A percentile compares a stretch with the other conserved stretches of the same genome.
Conservation (phyloP, 2,888 invertebrate species). For the Ennomos fuscantarius region DNA sequence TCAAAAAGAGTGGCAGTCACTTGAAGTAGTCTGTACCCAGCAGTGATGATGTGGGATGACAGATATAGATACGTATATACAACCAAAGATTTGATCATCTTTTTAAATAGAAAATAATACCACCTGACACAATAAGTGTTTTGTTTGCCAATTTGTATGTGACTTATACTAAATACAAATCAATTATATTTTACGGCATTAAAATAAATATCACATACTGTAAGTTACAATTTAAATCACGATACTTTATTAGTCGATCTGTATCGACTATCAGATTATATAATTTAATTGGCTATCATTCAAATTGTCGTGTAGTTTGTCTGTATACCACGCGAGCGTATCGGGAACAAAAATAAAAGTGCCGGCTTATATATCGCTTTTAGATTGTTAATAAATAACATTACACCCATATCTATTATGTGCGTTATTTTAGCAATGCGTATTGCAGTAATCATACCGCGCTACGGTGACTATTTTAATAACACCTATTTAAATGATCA, state of each 20-base stretch:
- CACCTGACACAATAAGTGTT: constrained; percentile 38
- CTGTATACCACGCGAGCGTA: constrained; percentile 23
- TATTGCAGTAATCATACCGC: constrained; percentile 33
- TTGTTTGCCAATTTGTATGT: constrained; percentile 27
- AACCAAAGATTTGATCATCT: constrained; percentile 41
- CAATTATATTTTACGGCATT: constrained; percentile 25
- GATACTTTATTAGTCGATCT: constrained; percentile 3
- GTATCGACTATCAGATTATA: constrained; percentile 31
- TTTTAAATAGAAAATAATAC: constrained; percentile 48
- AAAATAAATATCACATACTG: background rate
- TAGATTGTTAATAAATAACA: constrained; percentile 23
- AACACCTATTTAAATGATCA: no score
- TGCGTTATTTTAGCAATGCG: constrained; percentile 52
- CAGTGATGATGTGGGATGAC: no score
- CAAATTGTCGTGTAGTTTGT: constrained; percentile 31
- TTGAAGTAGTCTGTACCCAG: no score
- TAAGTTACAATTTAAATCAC: background rate
- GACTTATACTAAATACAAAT: constrained; percentile 34
- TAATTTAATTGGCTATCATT: constrained; percentile 39
- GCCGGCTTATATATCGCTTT: constrained; percentile 18
- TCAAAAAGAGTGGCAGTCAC: no score
- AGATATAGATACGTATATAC: no score
- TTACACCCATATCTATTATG: constrained; percentile 54
- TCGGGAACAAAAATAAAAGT: constrained; percentile 29
- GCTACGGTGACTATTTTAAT: no score